A percentile compares a stretch with the other conserved stretches of the same genome.
phyloP scores from a whole-genome alignment of 2,113 vertebrate species.

The Potamarius usumacintae region DNA sequence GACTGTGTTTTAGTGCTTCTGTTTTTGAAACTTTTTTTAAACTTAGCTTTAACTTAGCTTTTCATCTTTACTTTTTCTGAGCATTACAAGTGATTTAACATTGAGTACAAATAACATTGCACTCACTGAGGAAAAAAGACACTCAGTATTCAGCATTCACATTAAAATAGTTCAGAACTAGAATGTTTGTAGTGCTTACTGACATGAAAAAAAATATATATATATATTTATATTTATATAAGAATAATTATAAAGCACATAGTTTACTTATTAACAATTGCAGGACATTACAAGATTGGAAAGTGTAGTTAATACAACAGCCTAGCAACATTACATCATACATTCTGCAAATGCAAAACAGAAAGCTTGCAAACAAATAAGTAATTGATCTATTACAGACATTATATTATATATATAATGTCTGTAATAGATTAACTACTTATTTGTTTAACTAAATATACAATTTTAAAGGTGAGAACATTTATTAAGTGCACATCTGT shows the following conservation, averaged over 20 bases:
- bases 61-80: neutral
- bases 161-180: neutral
- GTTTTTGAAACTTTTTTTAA: too few species aligned
- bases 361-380: conserved; percentile 7
- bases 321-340: neutral
- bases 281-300: neutral
- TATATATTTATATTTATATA: too few species aligned
- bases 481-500: neutral
- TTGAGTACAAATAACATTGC: neutral
- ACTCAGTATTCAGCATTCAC: neutral
- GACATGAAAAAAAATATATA: too few species aligned
- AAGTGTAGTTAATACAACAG: neutral
- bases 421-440: neutral
- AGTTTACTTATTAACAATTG: neutral
- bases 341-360: conserved; percentile 24
- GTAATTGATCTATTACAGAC: too few species aligned
- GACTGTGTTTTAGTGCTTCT: too few species aligned
- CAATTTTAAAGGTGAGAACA: neutral
- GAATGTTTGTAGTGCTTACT: neutral
- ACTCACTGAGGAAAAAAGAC: neutral
- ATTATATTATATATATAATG: too few species aligned
- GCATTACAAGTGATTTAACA: neutral
- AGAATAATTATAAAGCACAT: neutral
- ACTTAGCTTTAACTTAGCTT: too few species aligned
- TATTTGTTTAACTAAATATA: neutral